Percentiles rank a stretch among this genome's conserved stretches.
Conservation (phyloP, 2,113 vertebrate genomes). For the Rhizomys pruinosus region DNA sequence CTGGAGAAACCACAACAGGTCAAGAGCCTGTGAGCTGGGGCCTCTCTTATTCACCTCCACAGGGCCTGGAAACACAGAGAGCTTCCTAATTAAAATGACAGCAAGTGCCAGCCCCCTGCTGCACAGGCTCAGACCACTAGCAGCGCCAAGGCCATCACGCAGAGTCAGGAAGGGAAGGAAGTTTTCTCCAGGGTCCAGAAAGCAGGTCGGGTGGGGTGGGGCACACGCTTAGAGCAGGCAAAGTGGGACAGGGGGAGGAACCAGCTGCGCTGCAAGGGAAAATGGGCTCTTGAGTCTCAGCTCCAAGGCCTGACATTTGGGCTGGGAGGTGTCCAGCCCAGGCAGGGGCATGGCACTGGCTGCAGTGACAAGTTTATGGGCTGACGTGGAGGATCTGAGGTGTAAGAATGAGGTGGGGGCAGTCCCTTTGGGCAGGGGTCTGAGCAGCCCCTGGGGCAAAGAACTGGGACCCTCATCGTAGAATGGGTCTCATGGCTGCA, state of each 20-base stretch:
- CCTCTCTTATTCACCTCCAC: not conserved
- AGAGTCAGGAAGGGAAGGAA: not conserved
- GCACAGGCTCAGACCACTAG: not conserved
- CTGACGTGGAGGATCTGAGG: conserved; percentile 1
- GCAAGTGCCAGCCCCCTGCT: not conserved
- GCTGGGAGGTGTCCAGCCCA: conserved; percentile 28
- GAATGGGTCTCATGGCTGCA: not conserved
- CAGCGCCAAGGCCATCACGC: conserved; percentile 34
- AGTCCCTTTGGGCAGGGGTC: not conserved
- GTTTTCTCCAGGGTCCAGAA: not conserved
- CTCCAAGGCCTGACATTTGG: not conserved
- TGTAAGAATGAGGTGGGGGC: not conserved
- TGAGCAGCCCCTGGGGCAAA: not conserved
- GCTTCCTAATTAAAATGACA: conserved; percentile 25
- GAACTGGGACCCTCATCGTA: not conserved
- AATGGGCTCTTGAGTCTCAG: not conserved
- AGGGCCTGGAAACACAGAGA: not conserved
- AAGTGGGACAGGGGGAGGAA: not conserved
- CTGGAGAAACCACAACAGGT: not conserved
- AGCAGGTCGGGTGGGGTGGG: conserved; percentile 7
- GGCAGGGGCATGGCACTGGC: conserved; percentile 25
- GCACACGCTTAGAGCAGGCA: not conserved
- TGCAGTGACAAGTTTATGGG: not conserved
- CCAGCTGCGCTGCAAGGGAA: not conserved
- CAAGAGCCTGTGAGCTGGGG: not conserved